Percentiles rank a stretch among this genome's conserved stretches.
phyloP scores from a whole-genome alignment of 37 sponge, comb jelly and placozoan species.

The Mnemiopsis leidyi region DNA sequence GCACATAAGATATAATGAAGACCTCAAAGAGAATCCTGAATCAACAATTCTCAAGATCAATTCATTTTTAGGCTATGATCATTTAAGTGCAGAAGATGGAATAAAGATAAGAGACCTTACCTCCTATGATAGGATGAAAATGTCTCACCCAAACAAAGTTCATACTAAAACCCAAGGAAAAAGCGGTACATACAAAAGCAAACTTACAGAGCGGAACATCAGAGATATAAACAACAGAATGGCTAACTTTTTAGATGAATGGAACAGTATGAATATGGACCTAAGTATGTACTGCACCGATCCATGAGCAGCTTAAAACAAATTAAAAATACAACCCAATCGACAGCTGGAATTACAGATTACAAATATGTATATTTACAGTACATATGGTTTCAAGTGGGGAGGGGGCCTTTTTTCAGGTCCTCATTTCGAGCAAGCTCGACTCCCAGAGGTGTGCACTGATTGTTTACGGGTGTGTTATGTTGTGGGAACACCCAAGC shows the following conservation, averaged over 20 bases:
- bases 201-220: not conserved
- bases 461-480: too few species aligned
- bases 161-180: not conserved
- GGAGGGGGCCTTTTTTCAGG: too few species aligned
- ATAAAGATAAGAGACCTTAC: not conserved
- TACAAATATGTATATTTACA: too few species aligned
- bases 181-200: not conserved
- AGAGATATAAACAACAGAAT: not conserved
- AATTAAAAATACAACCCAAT: too few species aligned
- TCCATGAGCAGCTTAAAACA: too few species aligned
- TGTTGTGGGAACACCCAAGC: too few species aligned
- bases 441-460: too few species aligned
- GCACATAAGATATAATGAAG: not conserved
- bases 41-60: not conserved
- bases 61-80: not conserved
- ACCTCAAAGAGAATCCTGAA: constrained; percentile 4
- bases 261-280: not conserved
- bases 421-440: too few species aligned
- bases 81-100: not conserved
- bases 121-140: not conserved
- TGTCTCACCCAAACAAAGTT: not conserved
- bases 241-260: not conserved
- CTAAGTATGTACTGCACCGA: not conserved
- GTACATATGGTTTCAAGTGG: too few species aligned
- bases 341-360: too few species aligned